A percentile compares a stretch with the other conserved stretches of the same genome.
Evolutionary conservation across 2,888 invertebrate genomes (phyloP).

Genomic region (Acanthosepion pharaonis): DNA sequence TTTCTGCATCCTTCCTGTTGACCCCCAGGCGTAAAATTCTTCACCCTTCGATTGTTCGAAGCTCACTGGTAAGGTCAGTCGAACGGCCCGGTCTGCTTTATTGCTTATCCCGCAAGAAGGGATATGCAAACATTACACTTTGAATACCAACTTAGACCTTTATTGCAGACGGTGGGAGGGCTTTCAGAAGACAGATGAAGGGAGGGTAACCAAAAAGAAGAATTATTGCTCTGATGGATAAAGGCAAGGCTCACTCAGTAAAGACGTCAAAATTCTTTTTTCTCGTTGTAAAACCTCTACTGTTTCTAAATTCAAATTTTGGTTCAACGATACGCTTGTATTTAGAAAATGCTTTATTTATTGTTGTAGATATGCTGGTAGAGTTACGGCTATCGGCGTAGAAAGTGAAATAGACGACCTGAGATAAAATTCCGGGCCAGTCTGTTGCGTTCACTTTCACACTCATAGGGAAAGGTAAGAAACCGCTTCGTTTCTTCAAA

Average conservation of each 20-base stretch:
- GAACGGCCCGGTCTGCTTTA: not conserved
- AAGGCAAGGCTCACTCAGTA: not conserved
- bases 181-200: not conserved
- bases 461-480: too few relatives aligned
- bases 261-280: too few relatives aligned
- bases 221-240: not conserved
- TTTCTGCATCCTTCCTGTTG: not conserved
- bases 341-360: too few relatives aligned
- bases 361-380: too few relatives aligned
- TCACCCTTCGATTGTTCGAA: not conserved
- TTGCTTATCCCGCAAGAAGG: not conserved
- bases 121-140: conserved; percentile 16
- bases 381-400: too few relatives aligned
- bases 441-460: too few relatives aligned
- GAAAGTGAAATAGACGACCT: too few relatives aligned
- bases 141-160: not conserved
- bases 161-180: not conserved
- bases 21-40: not conserved
- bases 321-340: too few relatives aligned
- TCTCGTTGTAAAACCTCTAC: too few relatives aligned
- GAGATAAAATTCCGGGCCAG: too few relatives aligned
- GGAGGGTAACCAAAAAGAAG: not conserved
- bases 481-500: too few relatives aligned
- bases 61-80: not conserved
- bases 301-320: too few relatives aligned